A percentile compares a stretch with the other conserved stretches of the same genome.
phyloP scores from a whole-genome alignment of 2,888 invertebrate species.

The Sabatieria punctata region DNA sequence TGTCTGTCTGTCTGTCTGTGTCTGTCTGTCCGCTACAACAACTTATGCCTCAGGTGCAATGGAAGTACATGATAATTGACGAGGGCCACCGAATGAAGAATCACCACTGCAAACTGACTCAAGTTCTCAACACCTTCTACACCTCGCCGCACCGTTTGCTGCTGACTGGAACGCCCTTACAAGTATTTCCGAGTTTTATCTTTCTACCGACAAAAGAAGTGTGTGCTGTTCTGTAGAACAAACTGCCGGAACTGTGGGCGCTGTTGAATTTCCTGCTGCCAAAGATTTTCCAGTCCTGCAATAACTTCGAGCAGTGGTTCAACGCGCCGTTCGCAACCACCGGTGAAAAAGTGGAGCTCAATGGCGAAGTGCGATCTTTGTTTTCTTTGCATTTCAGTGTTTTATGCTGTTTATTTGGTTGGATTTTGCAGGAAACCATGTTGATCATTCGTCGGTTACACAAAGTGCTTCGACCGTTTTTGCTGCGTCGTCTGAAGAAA shows the following conservation, averaged over 20 bases:
- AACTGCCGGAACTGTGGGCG: slow-evolving; percentile 94
- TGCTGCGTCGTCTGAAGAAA: slow-evolving; percentile 87
- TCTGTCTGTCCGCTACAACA: too few species aligned
- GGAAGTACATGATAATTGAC: slow-evolving; percentile 99
- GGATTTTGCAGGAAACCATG: slow-evolving; percentile 78
- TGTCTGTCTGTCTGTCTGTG: too few species aligned
- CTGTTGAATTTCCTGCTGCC: slow-evolving; percentile 91
- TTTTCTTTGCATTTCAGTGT: slow-evolving; percentile 10
- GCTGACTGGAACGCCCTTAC: slow-evolving; percentile 89
- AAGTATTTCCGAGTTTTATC: slow-evolving; percentile 34
- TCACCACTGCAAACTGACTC: slow-evolving; percentile 97
- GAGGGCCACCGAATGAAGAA: slow-evolving; percentile 99
- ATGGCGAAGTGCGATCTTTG: slow-evolving; percentile 16
- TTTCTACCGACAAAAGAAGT: background rate
- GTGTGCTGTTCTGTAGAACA: slow-evolving; percentile 45
- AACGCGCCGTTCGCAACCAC: slow-evolving; percentile 99
- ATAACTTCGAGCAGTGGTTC: slow-evolving; percentile 99
- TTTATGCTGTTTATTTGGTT: slow-evolving; percentile 3
- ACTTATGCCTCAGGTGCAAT: slow-evolving; percentile 70
- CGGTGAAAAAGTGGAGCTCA: slow-evolving; percentile 52
- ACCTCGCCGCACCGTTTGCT: slow-evolving; percentile 82
- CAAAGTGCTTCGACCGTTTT: slow-evolving; percentile 92
- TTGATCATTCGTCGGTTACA: slow-evolving; percentile 97
- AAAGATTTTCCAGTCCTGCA: slow-evolving; percentile 93
- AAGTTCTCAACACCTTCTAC: slow-evolving; percentile 77